phyloP scores from a whole-genome alignment of 2,797 vertebrate genomes.

The Glyptemys insculpta region DNA sequence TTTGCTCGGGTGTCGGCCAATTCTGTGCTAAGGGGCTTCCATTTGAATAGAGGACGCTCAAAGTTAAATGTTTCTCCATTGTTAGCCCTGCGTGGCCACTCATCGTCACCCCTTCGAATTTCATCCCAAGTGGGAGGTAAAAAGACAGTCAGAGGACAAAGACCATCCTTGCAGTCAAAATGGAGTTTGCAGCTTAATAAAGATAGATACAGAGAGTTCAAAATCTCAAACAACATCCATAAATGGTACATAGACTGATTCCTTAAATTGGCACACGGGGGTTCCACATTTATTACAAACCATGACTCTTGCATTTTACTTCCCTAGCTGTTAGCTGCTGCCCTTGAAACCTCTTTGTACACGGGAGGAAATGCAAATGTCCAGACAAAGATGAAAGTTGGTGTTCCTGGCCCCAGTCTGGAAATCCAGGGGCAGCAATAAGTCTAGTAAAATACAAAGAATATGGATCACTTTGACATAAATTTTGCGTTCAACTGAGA shows the following conservation, averaged over 20 bases:
- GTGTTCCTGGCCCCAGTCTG: neutral
- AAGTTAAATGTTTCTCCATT: neutral
- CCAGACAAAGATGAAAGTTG: neutral
- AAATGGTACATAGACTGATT: neutral
- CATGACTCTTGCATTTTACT: neutral
- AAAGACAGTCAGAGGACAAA: neutral
- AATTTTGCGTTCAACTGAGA: neutral
- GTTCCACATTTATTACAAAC: neutral
- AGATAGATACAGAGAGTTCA: neutral
- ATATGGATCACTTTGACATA: fast-evolving
- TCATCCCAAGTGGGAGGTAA: neutral
- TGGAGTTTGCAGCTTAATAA: neutral
- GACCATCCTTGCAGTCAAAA: neutral
- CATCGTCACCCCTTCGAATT: neutral
- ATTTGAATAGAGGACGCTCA: neutral
- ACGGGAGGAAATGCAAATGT: neutral
- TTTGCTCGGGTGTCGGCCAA: too few species aligned
- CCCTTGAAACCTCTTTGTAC: too few species aligned
- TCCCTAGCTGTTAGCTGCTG: neutral
- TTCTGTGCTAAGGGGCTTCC: neutral
- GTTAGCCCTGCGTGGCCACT: neutral
- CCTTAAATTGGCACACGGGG: neutral
- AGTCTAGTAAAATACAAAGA: neutral
- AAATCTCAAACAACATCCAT: neutral
- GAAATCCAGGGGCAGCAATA: neutral